Evolutionary conservation across 2,113 vertebrate genomes (phyloP), one percentile per base, ranked within the genome.

Genomic region (Taxidea taxus): DNA sequence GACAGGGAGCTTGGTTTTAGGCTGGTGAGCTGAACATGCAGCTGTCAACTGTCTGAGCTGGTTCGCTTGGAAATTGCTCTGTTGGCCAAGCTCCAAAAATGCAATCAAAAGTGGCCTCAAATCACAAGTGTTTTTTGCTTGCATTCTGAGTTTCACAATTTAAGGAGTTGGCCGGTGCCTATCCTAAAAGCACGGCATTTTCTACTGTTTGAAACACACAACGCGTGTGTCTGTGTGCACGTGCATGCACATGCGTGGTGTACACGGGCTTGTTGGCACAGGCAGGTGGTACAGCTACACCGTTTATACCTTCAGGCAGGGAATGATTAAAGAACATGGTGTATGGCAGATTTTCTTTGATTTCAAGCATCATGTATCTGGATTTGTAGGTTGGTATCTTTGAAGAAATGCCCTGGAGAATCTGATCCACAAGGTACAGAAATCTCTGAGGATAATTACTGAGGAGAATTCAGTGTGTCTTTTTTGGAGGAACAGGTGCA

Each of bases 41-140:
- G 47, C 54, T 1, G 74, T 49, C 78, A 80, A 47, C 68, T 0
- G 1, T 74, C 51, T 84, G 90, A 64, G 66, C 90, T 85, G 86
- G 49, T 95, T 93, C 87, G 68, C 91, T 85, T 93, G 83, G 91
- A 96, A 97, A 90, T 78, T 29, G 92, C 64, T 94, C 83, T 92
- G 34, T 20, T 95, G 97, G 92, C 87, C 9, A 25, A 70, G 62
- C 84, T 97, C 90, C 96, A 96, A 47, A 84, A 77, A 81, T 85
- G 29, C 31, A 87, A 92, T 91, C 47, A 92, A 70, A 93, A 95
- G 90, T 64, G 87, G 75, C 70, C 90, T 88, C 86, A 94, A 96
- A 92, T 93, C 91, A 42, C 90, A 86, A 84, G 84, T 85, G n/a
- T 93, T 96, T 92, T 49, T 74, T 81, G 87, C 51, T 64, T 82